phyloP scores from a whole-genome alignment of 2,888 invertebrate species.

The Dexiosoma caninum region DNA sequence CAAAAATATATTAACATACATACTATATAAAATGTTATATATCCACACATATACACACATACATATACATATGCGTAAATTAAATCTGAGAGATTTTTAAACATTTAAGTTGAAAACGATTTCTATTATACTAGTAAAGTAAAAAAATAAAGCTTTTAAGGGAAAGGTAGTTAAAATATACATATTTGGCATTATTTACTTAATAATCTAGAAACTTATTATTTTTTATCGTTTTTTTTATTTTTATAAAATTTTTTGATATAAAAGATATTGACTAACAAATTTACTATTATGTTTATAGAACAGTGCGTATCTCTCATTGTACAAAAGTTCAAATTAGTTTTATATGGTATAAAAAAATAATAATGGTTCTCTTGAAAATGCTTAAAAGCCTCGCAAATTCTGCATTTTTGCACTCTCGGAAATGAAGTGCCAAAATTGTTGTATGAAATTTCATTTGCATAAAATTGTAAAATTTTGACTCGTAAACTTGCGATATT shows the following conservation, averaged over 20 bases:
- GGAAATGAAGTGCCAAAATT: too few relatives aligned
- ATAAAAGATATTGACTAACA: not conserved
- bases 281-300: not conserved
- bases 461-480: too few relatives aligned
- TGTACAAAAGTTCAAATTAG: too few relatives aligned
- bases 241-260: not conserved
- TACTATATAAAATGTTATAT: too few relatives aligned
- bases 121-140: constrained; percentile 17
- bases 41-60: not conserved
- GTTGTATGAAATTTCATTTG: too few relatives aligned
- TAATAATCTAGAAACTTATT: not conserved
- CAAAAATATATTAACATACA: not conserved
- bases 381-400: too few relatives aligned
- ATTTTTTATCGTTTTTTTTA: not conserved
- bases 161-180: not conserved
- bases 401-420: too few relatives aligned
- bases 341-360: too few relatives aligned
- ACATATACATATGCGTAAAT: not conserved
- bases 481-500: too few relatives aligned
- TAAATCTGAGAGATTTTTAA: not conserved
- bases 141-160: not conserved
- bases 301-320: too few relatives aligned
- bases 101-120: not conserved
- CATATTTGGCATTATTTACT: not conserved
- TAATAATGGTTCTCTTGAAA: too few relatives aligned